Percentiles rank a stretch among this genome's conserved stretches.
Conservation (phyloP, 2,113 vertebrate genomes). For the Pachypanchax playfairii region DNA sequence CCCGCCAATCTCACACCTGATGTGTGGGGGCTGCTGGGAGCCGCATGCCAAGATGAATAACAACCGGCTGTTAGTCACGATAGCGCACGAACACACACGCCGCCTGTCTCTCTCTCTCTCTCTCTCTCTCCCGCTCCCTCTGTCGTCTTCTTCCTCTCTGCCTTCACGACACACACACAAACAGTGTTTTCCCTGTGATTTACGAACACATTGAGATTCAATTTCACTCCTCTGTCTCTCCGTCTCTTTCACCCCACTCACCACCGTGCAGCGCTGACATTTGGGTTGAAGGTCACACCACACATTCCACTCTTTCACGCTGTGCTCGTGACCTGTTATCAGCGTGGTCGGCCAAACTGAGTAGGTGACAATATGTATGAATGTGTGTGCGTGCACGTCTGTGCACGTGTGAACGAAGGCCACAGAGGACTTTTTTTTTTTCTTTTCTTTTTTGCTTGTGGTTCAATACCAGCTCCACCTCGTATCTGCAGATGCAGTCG, state of each 20-base stretch:
- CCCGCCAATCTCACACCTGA: slow-evolving; percentile 78
- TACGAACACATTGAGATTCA: slow-evolving; percentile 70
- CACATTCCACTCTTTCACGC: slow-evolving; percentile 70
- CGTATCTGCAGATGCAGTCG: slow-evolving; percentile 52
- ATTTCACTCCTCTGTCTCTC: slow-evolving; percentile 60
- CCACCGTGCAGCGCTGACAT: slow-evolving; percentile 72
- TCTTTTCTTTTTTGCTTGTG: neutral
- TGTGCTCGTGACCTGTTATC: slow-evolving; percentile 66
- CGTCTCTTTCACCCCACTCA: slow-evolving; percentile 44
- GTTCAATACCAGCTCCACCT: slow-evolving; percentile 53
- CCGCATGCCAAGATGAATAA: slow-evolving; percentile 79
- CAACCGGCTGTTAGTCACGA: slow-evolving; percentile 80
- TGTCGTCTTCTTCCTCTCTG: slow-evolving; percentile 36
- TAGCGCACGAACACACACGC: slow-evolving; percentile 72
- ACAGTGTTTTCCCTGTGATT: slow-evolving; percentile 70
- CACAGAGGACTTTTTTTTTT: slow-evolving; percentile 19
- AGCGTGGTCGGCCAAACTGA: slow-evolving; percentile 45
- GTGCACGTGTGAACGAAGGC: slow-evolving; percentile 5
- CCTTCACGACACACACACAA: slow-evolving; percentile 57
- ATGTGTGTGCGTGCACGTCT: slow-evolving; percentile 1
- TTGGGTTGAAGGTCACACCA: slow-evolving; percentile 76
- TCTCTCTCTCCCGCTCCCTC: slow-evolving; percentile 25
- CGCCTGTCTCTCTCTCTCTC: slow-evolving; percentile 46
- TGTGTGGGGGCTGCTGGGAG: slow-evolving; percentile 78
- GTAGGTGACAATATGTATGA: slow-evolving; percentile 39